These are phyloP conservation scores for Vanessa atalanta DNA, from an alignment of 1,140 invertebrate species.

Conservation along the genomic window DNA sequence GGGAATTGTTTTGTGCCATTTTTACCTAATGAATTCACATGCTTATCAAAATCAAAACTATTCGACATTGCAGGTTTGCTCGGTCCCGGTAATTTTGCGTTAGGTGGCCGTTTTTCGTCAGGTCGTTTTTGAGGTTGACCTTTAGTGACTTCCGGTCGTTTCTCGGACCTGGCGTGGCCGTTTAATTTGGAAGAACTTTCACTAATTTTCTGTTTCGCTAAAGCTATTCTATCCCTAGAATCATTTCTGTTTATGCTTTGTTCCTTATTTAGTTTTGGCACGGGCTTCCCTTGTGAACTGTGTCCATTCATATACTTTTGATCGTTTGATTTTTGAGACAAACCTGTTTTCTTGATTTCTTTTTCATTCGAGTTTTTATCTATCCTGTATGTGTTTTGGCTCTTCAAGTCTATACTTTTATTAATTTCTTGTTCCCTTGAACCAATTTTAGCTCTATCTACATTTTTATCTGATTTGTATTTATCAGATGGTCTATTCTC, in stretches of 20 bases:
- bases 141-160: conserved; percentile 53
- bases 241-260: conserved; percentile 41
- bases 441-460: conserved; percentile 59
- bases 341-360: conserved; percentile 28
- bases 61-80: conserved; percentile 57
- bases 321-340: conserved; percentile 35
- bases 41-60: conserved; percentile 73
- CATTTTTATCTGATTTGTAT: conserved; percentile 41
- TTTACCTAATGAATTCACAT: conserved; percentile 65
- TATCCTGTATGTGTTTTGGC: conserved; percentile 76
- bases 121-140: conserved; percentile 45
- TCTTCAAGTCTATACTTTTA: conserved; percentile 73
- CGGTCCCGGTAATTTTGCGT: conserved; percentile 41
- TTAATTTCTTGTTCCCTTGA: conserved; percentile 58
- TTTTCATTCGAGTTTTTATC: conserved; percentile 70
- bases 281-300: conserved; percentile 57
- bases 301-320: conserved; percentile 60
- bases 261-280: conserved; percentile 61
- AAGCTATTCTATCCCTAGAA: conserved; percentile 47
- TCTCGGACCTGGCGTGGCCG: conserved; percentile 49
- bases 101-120: conserved; percentile 55
- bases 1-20: conserved; percentile 77
- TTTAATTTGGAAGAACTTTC: conserved; percentile 53
- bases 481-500: conserved; percentile 59
- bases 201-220: conserved; percentile 49